A percentile compares a stretch with the other conserved stretches of the same genome.
Conservation (phyloP, 2,113 vertebrate species). For the Cryptomyrus ogoouensis region DNA sequence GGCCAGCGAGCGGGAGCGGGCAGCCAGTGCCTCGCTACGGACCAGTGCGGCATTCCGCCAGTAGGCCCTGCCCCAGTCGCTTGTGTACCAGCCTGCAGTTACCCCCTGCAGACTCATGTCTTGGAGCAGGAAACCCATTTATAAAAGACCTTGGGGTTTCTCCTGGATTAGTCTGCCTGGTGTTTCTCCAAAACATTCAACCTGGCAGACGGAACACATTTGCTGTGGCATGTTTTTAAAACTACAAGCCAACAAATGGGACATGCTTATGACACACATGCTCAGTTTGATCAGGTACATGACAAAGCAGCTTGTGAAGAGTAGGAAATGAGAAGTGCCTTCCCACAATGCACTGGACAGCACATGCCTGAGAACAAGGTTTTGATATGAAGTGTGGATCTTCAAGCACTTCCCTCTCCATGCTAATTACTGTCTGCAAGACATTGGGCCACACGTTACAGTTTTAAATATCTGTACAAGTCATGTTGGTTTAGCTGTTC, state of each 20-base stretch:
- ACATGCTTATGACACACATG: neutral
- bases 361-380: neutral
- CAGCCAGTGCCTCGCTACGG: conserved; percentile 56
- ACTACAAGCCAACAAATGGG: neutral
- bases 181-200: neutral
- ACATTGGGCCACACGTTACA: neutral
- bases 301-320: neutral
- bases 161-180: neutral
- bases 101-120: neutral
- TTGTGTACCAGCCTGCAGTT: neutral
- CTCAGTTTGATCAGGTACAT: neutral
- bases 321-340: neutral
- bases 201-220: neutral
- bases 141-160: neutral
- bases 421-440: neutral
- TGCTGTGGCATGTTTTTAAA: neutral
- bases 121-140: neutral
- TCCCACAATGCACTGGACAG: neutral
- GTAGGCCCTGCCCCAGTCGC: conserved; percentile 26
- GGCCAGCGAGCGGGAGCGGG: conserved; percentile 74
- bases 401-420: neutral
- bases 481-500: neutral
- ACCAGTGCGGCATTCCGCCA: conserved; percentile 46
- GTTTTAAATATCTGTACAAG: neutral
- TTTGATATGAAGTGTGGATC: neutral